phyloP scores from a whole-genome alignment of 2,797 vertebrate species.

The Apogon talboti region DNA sequence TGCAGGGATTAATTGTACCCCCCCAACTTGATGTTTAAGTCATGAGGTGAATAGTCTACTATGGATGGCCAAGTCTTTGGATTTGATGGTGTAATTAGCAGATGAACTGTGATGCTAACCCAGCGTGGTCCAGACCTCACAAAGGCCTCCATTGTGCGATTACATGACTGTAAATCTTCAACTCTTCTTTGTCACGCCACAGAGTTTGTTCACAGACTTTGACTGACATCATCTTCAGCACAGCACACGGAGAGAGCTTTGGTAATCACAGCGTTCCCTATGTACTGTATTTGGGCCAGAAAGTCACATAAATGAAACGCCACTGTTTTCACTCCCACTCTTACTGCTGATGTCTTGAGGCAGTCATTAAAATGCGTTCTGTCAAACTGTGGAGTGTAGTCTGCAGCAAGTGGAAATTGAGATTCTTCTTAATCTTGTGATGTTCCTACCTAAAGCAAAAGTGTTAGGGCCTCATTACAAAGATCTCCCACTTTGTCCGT shows the following conservation, averaged over 20 bases:
- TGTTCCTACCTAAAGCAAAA: slow-evolving; percentile 27
- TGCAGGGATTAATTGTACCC: slow-evolving; percentile 61
- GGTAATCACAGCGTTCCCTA: neutral
- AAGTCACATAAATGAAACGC: slow-evolving; percentile 19
- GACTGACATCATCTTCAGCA: slow-evolving; percentile 43
- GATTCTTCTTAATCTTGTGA: slow-evolving; percentile 16
- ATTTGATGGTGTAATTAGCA: slow-evolving; percentile 71
- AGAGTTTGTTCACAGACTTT: slow-evolving; percentile 56
- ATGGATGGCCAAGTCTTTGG: slow-evolving; percentile 46
- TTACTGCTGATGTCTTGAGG: slow-evolving; percentile 7
- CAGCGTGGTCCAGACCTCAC: slow-evolving; percentile 49
- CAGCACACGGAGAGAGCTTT: slow-evolving; percentile 25
- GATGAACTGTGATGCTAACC: slow-evolving; percentile 69
- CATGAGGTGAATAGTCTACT: slow-evolving; percentile 64
- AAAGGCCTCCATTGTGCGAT: slow-evolving; percentile 57
- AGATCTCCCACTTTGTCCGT: slow-evolving; percentile 53
- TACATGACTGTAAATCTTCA: slow-evolving; percentile 50
- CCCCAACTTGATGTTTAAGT: slow-evolving; percentile 56
- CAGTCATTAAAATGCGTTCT: slow-evolving; percentile 19
- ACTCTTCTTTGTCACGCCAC: slow-evolving; percentile 52
- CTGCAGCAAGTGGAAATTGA: slow-evolving; percentile 11
- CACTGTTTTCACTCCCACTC: neutral
- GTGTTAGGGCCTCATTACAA: slow-evolving; percentile 29
- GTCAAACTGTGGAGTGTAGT: slow-evolving; percentile 3
- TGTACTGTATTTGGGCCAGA: slow-evolving; percentile 1